Conservation (phyloP, 2,797 vertebrate species). For the Salmo trutta region DNA sequence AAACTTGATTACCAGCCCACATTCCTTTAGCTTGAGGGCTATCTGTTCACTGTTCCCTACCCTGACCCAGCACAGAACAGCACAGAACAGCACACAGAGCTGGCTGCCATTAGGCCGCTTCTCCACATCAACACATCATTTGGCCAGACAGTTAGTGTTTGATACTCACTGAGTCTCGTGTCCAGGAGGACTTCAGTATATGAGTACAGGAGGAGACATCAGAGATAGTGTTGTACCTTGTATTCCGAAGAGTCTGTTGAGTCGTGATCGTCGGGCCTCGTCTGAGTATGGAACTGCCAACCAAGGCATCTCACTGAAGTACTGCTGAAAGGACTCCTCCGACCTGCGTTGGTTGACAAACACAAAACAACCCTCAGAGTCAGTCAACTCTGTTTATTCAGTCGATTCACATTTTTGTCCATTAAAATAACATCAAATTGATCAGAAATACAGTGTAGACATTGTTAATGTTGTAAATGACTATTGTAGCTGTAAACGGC, state of each 20-base stretch:
- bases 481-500: too few species aligned
- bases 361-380: conserved; percentile 60
- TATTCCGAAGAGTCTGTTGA: conserved; percentile 96
- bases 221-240: conserved; percentile 81
- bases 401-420: conserved; percentile 62
- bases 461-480: too few species aligned
- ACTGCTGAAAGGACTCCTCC: conserved; percentile 97
- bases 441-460: too few species aligned
- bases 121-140: conserved; percentile 21
- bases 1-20: conserved; percentile 60
- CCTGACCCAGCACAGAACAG: neutral
- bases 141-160: neutral
- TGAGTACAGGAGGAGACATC: neutral
- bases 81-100: conserved; percentile 26
- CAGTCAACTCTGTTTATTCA: neutral
- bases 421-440: too few species aligned
- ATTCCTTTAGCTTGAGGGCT: conserved; percentile 59
- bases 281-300: conserved; percentile 91
- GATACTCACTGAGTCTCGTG: conserved; percentile 74
- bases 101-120: conserved; percentile 36
- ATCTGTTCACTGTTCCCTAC: conserved; percentile 29
- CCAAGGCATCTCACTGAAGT: conserved; percentile 99
- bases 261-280: conserved; percentile 89
- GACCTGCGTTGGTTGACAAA: conserved; percentile 75
- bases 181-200: neutral